Evolutionary conservation across 2,888 invertebrate genomes (phyloP).

Genomic region (Nomada ferruginata): DNA sequence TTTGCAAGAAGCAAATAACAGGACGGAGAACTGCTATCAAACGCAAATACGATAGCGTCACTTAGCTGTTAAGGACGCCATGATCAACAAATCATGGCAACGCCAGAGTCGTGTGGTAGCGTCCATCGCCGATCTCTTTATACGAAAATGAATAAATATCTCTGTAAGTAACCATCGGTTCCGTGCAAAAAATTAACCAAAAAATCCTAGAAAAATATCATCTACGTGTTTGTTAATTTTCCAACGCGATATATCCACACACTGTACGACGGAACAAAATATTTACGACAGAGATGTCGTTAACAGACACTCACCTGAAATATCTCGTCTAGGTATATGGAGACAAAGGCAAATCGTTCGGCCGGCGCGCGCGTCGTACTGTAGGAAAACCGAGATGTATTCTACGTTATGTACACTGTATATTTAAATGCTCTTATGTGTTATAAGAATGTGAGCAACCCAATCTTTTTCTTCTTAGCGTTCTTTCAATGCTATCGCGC

Average conservation of each 20-base stretch:
- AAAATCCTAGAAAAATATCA: constrained; percentile 27
- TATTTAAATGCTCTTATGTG: constrained; percentile 15
- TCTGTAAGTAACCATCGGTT: constrained; percentile 58
- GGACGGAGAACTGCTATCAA: background rate
- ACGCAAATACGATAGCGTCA: constrained; percentile 14
- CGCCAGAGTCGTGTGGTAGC: constrained; percentile 55
- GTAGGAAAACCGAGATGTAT: constrained; percentile 43
- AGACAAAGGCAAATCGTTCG: constrained; percentile 74
- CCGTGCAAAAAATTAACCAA: background rate
- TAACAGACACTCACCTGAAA: constrained; percentile 44
- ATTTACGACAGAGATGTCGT: constrained; percentile 28
- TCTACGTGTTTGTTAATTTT: constrained; percentile 1
- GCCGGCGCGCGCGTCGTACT: constrained; percentile 75
- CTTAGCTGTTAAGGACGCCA: constrained; percentile 63
- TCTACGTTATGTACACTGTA: background rate
- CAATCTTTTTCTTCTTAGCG: constrained; percentile 9
- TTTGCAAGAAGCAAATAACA: background rate
- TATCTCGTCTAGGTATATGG: constrained; percentile 44
- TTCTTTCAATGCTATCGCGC: constrained; percentile 43
- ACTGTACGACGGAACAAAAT: background rate
- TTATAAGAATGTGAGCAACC: background rate
- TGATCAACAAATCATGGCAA: constrained; percentile 69
- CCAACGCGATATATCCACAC: background rate
- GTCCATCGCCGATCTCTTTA: constrained; percentile 49
- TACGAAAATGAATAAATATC: constrained; percentile 53